These are phyloP conservation scores for Dione vanillae DNA, from an alignment of 2,888 invertebrate genomes.

Conservation along the genomic window DNA sequence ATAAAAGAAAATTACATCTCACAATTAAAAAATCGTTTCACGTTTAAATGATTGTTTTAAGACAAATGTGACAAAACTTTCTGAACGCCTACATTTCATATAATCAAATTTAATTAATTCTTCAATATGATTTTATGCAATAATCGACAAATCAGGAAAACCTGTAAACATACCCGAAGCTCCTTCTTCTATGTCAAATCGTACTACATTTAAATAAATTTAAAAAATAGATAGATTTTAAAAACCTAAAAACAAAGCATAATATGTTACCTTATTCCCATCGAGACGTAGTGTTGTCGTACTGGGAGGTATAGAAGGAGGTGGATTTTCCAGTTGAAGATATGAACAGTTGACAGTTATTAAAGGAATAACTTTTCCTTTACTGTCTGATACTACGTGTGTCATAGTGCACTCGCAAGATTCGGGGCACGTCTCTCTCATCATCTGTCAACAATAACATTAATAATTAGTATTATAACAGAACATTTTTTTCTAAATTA, in stretches of 20 bases:
- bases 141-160: too few relatives aligned
- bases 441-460: slow-evolving; percentile 65
- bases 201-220: slow-evolving; percentile 44
- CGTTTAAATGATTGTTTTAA: too few relatives aligned
- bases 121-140: too few relatives aligned
- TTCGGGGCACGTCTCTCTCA: slow-evolving; percentile 84
- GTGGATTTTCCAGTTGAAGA: slow-evolving; percentile 83
- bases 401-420: slow-evolving; percentile 86
- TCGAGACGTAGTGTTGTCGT: slow-evolving; percentile 87
- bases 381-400: slow-evolving; percentile 84
- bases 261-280: slow-evolving; percentile 85
- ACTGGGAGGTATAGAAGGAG: slow-evolving; percentile 85
- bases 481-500: too few relatives aligned
- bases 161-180: too few relatives aligned
- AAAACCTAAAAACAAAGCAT: slow-evolving; percentile 1
- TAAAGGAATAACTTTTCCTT: slow-evolving; percentile 83
- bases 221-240: background rate
- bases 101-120: too few relatives aligned
- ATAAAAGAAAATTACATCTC: too few relatives aligned
- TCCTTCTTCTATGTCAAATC: too few relatives aligned
- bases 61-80: too few relatives aligned
- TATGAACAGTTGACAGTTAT: slow-evolving; percentile 88
- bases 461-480: background rate
- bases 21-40: too few relatives aligned
- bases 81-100: too few relatives aligned